phyloP scores from a whole-genome alignment of 2,113 vertebrate species.

The Saiga tatarica region DNA sequence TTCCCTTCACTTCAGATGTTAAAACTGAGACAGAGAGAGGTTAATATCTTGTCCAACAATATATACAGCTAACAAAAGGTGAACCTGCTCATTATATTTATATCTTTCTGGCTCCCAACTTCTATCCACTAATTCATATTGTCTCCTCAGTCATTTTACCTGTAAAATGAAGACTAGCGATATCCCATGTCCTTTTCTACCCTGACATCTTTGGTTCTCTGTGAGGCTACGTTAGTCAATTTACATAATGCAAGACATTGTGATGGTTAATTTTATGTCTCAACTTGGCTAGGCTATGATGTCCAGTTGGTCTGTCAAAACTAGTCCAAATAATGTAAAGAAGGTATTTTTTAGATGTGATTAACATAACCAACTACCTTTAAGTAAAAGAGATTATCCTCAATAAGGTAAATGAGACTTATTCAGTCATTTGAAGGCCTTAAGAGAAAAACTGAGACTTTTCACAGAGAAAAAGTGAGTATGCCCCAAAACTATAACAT shows the following conservation, averaged over 20 bases:
- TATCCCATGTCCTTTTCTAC: background rate
- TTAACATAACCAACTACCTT: background rate
- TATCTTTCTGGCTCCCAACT: background rate
- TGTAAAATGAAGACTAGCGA: background rate
- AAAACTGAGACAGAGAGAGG: background rate
- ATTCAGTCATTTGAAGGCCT: background rate
- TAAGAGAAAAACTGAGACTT: background rate
- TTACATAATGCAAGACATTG: background rate
- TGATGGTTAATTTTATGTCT: background rate
- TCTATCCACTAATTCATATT: background rate
- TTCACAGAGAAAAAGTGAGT: background rate
- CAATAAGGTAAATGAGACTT: background rate
- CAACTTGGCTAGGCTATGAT: background rate
- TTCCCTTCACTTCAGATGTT: background rate
- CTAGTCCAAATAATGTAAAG: background rate
- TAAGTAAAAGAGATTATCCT: background rate
- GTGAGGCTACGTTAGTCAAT: background rate
- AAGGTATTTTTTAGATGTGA: background rate
- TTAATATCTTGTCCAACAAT: background rate
- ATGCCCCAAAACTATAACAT: background rate
- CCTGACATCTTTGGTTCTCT: background rate
- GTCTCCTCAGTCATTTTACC: background rate
- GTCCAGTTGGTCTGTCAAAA: background rate
- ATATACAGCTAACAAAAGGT: background rate
- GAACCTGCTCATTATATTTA: background rate